A percentile compares a stretch with the other conserved stretches of the same genome.
These are phyloP conservation scores for Mandrillus leucophaeus DNA, from an alignment of 2,113 vertebrate species.

Conservation along the genomic window DNA sequence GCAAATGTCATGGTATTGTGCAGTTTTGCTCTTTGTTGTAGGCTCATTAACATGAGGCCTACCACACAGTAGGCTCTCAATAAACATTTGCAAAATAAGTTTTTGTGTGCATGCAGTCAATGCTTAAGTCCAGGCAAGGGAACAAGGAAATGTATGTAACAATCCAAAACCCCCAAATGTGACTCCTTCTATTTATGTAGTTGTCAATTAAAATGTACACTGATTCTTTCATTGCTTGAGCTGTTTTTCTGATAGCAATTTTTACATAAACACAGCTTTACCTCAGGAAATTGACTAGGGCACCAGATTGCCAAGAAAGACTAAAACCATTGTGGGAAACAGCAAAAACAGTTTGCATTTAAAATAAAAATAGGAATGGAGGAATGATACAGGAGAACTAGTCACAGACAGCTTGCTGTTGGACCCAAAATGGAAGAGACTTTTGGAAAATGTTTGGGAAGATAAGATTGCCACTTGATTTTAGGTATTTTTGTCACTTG, in stretches of 20 bases:
- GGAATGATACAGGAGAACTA: neutral
- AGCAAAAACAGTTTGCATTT: conserved; percentile 32
- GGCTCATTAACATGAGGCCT: neutral
- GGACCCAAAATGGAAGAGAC: neutral
- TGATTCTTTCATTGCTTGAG: conserved; percentile 45
- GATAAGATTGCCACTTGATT: conserved; percentile 18
- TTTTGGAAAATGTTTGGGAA: conserved; percentile 56
- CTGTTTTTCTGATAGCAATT: conserved; percentile 61
- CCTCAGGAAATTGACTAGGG: conserved; percentile 54
- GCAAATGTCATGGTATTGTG: neutral
- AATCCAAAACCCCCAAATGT: conserved; percentile 17
- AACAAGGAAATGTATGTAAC: neutral
- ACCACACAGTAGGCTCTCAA: neutral
- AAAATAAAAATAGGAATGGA: conserved; percentile 63
- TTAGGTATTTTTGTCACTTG: conserved; percentile 23
- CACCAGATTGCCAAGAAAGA: conserved; percentile 64
- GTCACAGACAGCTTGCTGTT: conserved; percentile 1
- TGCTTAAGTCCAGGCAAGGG: neutral
- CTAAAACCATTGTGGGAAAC: conserved; percentile 58
- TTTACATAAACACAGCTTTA: conserved; percentile 69
- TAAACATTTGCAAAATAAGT: neutral
- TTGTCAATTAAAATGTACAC: conserved; percentile 57
- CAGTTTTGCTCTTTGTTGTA: neutral
- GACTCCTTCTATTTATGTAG: conserved; percentile 57
- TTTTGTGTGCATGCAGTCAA: neutral